Base-by-base conservation (phyloP, 2,113 vertebrate genomes). In the Cinclus mexicanus region DNA sequence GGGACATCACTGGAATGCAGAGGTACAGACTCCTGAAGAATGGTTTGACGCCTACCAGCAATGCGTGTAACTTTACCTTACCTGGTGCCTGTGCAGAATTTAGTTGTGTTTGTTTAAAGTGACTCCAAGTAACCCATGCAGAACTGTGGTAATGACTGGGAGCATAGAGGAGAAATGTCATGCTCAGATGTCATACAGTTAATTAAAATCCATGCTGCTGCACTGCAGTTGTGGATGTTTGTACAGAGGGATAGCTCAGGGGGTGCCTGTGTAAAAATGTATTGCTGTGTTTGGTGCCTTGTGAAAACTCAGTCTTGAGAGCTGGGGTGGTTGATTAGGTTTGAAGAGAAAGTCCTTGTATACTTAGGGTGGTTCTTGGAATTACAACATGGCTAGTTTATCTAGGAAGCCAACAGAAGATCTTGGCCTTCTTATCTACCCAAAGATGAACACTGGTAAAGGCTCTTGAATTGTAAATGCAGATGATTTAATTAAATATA, bases 231-330 rank as follows among this genome's bases (percentile, higher is more conserved):
- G 10, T 33, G 7, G 26, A 20, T 52, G n/a, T 35, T 50, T 49
- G 23, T 72, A 16, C 12, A 6, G 33, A 35, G 16, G n/a, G 49
- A 8, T 7, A 26, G 18, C 25, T 37, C 10, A 16, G 75, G 65
- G 41, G 4, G 9, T 49, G 28, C 0, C 0, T 5, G 9, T 49
- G 23, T 72, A 69, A 53, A 83, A 68, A 46, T 12, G 22, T 55
- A 12, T 25, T n/a, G 10, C 19, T 22, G 23, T 25, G 10, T 68
- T 82, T 68, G 17, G 37, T 88, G 41, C n/a, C 55, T 81, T 63
- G 18, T 65, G 39, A 42, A 23, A 37, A 77, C 41, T 50, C 35
- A 70, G 29, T 67, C 24, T 75, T 18, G 64, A 85, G 65, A 68
- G 12, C 3, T 49, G 63, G 12, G 15, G 16, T 68, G 55, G 33